phyloP scores from a whole-genome alignment of 2,888 invertebrate genomes.

The Teleiodes luculella region DNA sequence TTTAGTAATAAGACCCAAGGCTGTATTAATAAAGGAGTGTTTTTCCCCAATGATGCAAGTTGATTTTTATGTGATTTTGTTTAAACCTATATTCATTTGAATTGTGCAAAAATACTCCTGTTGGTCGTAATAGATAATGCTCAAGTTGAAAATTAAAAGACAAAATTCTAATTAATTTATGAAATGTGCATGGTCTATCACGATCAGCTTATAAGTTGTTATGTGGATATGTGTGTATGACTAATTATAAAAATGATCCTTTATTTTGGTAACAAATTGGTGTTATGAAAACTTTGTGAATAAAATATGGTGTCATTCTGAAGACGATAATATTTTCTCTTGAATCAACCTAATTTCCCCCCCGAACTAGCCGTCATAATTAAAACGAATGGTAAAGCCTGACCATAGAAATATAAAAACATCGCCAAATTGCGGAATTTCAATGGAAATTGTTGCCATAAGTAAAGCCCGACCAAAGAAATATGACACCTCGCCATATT shows the following conservation, averaged over 20 bases:
- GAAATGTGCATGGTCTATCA: conserved; percentile 45
- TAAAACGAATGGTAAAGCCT: no score
- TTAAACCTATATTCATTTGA: conserved; percentile 29
- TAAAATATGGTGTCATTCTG: conserved; percentile 76
- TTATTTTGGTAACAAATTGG: conserved; percentile 78
- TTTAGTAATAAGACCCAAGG: conserved; percentile 74
- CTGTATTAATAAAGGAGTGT: conserved; percentile 74
- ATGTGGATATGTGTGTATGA: conserved; percentile 69
- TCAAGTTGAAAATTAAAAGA: conserved; percentile 36
- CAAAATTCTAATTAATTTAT: conserved; percentile 33
- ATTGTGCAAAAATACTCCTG: conserved; percentile 63
- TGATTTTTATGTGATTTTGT: conserved; percentile 41
- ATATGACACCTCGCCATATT: no score
- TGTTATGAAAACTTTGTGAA: conserved; percentile 76
- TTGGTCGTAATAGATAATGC: conserved; percentile 53
- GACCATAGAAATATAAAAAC: no score
- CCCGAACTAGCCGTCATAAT: no score
- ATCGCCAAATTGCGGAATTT: no score
- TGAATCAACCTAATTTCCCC: no score
- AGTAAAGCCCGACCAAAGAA: no score
- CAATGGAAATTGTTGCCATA: no score
- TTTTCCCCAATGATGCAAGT: conserved; percentile 51
- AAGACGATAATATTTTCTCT: no score
- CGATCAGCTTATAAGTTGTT: conserved; percentile 62
- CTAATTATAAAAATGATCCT: conserved; percentile 71